Conservation (phyloP, 1,140 invertebrate species). For the Drosophila sp. region DNA sequence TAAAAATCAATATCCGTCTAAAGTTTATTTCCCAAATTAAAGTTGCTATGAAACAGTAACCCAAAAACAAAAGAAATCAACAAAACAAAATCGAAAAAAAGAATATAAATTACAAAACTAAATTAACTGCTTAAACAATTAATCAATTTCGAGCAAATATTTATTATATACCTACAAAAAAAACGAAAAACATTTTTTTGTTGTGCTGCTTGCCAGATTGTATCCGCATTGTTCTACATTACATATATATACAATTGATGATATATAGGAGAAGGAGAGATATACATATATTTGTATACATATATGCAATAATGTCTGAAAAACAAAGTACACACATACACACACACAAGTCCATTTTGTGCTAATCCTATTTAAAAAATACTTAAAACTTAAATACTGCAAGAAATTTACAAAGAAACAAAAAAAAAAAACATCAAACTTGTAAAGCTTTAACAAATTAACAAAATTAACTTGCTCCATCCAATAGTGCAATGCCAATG, state of each 20-base stretch:
- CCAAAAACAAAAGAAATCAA: slow-evolving; percentile 22
- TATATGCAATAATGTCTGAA: slow-evolving; percentile 15
- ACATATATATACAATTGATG: slow-evolving; percentile 18
- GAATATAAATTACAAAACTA: slow-evolving; percentile 4
- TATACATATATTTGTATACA: slow-evolving; percentile 18
- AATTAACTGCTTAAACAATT: slow-evolving; percentile 13
- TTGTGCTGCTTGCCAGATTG: slow-evolving; percentile 48
- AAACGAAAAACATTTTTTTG: slow-evolving; percentile 18
- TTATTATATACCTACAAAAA: slow-evolving; percentile 3
- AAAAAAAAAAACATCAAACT: slow-evolving; percentile 9
- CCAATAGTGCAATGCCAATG: slow-evolving; percentile 54
- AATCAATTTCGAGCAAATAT: slow-evolving; percentile 27
- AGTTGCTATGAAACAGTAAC: slow-evolving; percentile 48
- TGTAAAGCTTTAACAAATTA: slow-evolving; percentile 34
- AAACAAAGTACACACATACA: slow-evolving; percentile 10
- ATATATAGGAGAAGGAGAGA: no score
- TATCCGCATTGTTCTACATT: slow-evolving; percentile 54
- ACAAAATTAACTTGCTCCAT: slow-evolving; percentile 59
- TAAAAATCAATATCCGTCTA: slow-evolving; percentile 83
- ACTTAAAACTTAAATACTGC: slow-evolving; percentile 17
- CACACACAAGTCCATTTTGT: slow-evolving; percentile 70
- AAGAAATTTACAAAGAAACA: slow-evolving; percentile 23
- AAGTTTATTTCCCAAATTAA: slow-evolving; percentile 78
- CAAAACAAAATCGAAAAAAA: slow-evolving; percentile 25
- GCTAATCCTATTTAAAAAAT: slow-evolving; percentile 36